These are phyloP conservation scores for Tyto alba DNA, from an alignment of 2,113 vertebrate species.

Conservation along the genomic window DNA sequence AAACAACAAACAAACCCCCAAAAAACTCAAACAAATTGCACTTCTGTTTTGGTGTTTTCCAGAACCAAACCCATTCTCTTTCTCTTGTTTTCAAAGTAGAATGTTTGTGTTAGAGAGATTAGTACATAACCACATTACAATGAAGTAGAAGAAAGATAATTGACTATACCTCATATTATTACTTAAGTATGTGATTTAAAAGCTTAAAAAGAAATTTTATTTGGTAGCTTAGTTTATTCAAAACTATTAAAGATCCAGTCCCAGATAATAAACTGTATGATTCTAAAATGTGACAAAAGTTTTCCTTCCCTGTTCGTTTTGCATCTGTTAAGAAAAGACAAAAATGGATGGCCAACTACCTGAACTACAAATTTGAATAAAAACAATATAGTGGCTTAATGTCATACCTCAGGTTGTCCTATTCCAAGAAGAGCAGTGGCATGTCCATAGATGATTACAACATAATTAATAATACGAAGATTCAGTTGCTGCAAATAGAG, in stretches of 20 bases:
- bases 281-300: not conserved
- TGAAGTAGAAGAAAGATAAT: not conserved
- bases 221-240: not conserved
- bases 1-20: accelerated
- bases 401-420: constrained; percentile 84
- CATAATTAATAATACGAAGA: constrained; percentile 78
- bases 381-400: not conserved
- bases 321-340: not conserved
- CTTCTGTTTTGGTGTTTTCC: not conserved
- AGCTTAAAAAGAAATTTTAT: not conserved
- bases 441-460: constrained; percentile 83
- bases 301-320: not conserved
- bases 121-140: not conserved
- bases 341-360: not conserved
- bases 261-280: not conserved
- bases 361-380: not conserved
- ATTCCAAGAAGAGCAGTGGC: constrained; percentile 83
- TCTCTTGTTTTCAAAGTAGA: not conserved
- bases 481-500: constrained; percentile 71
- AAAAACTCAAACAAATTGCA: not conserved
- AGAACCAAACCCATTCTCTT: not conserved
- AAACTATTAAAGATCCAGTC: not conserved
- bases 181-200: not conserved
- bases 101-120: not conserved
- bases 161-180: not conserved